Percentiles rank a stretch among this genome's conserved stretches.
Conservation (phyloP, 2,888 invertebrate genomes). For the Trachelus iudaicus region DNA sequence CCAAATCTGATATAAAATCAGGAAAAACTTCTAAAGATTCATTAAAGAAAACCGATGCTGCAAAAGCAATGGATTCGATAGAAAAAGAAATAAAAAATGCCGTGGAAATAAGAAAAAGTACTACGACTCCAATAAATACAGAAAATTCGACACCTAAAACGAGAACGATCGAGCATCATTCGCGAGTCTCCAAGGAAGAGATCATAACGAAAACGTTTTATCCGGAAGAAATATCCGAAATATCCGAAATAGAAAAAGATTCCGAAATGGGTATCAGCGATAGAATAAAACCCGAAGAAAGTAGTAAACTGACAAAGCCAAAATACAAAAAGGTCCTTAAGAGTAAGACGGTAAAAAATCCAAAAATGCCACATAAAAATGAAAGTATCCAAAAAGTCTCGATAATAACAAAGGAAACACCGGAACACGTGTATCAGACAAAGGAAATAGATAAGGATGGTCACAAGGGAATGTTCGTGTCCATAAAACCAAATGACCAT, state of each 20-base stretch:
- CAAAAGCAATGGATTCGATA: no score
- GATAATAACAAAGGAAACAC: conserved; percentile 42
- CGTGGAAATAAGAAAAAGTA: no score
- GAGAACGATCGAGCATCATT: conserved; percentile 43
- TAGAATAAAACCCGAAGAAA: conserved; percentile 3
- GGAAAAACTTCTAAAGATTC: no score
- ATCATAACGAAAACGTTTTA: conserved; percentile 44
- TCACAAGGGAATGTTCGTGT: conserved; percentile 38
- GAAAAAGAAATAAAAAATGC: no score
- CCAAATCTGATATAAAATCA: no score
- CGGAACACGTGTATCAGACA: conserved; percentile 41
- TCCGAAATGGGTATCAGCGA: not conserved
- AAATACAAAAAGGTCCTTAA: conserved; percentile 6
- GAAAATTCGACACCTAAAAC: conserved; percentile 33
- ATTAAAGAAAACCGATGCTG: no score
- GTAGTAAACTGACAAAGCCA: not conserved
- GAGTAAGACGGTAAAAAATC: not conserved
- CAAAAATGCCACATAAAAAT: conserved; percentile 20
- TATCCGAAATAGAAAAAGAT: not conserved
- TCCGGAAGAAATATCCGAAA: conserved; percentile 24
- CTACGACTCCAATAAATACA: not conserved
- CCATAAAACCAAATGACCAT: conserved; percentile 39
- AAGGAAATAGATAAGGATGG: conserved; percentile 45
- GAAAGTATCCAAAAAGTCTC: conserved; percentile 40
- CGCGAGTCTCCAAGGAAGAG: conserved; percentile 46